These are phyloP conservation scores for Silurus meridionalis DNA, from an alignment of 2,113 vertebrate genomes.

Conservation along the genomic window DNA sequence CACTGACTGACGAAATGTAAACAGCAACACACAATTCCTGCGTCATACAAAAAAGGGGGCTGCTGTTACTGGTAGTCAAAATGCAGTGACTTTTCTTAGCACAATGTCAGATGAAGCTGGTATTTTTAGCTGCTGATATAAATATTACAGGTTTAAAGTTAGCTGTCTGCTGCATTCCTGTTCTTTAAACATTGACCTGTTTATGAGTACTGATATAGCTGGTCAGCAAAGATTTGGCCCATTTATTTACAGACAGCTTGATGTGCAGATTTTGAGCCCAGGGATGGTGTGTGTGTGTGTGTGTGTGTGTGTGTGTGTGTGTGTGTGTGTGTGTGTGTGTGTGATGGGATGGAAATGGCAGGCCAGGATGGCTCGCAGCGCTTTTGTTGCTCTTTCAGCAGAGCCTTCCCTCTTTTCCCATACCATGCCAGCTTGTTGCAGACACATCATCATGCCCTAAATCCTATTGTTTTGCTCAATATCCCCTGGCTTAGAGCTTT, in stretches of 20 bases:
- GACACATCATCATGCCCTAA: constrained; percentile 62
- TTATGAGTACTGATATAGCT: constrained; percentile 68
- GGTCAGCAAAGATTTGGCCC: constrained; percentile 66
- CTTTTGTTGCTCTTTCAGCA: constrained; percentile 62
- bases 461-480: constrained; percentile 69
- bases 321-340: constrained; percentile 23
- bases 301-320: constrained; percentile 50
- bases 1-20: constrained; percentile 51
- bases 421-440: constrained; percentile 56
- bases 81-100: not conserved
- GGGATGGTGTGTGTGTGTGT: constrained; percentile 24
- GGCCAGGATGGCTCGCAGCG: constrained; percentile 61
- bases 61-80: constrained; percentile 24
- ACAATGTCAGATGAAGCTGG: not conserved
- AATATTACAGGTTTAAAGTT: constrained; percentile 4
- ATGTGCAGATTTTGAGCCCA: constrained; percentile 67
- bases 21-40: constrained; percentile 26
- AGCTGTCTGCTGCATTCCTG: not conserved
- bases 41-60: constrained; percentile 5
- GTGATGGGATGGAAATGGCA: constrained; percentile 52
- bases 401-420: constrained; percentile 48
- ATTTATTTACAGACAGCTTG: constrained; percentile 72
- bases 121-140: constrained; percentile 23
- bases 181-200: constrained; percentile 65
- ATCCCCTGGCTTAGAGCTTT: constrained; percentile 54